A percentile compares a stretch with the other conserved stretches of the same genome.
phyloP scores from a whole-genome alignment of 2,113 vertebrate genomes.

The Corvus hawaiiensis region DNA sequence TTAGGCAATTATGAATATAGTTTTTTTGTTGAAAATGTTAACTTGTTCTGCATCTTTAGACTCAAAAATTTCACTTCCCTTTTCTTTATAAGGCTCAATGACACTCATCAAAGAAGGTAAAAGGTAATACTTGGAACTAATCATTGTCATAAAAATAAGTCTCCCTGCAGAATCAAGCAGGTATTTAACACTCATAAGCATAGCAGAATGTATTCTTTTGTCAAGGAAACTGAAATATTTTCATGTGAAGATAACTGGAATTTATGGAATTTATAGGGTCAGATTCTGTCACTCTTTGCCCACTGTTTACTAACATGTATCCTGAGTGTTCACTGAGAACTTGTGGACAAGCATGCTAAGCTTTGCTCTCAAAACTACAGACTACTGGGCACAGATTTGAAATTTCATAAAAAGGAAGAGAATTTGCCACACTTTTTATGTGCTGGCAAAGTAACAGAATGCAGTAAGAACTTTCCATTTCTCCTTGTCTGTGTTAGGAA shows the following conservation, averaged over 20 bases:
- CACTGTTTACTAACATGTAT: not conserved
- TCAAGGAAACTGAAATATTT: not conserved
- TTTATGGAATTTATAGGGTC: not conserved
- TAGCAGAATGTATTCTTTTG: not conserved
- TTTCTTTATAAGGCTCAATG: not conserved
- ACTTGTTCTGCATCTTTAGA: not conserved
- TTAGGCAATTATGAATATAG: not conserved
- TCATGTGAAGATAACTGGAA: not conserved
- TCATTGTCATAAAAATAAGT: not conserved
- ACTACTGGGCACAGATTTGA: not conserved
- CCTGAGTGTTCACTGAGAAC: not conserved
- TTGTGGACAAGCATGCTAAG: not conserved
- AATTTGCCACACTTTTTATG: rapidly evolving
- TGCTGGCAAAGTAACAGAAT: not conserved
- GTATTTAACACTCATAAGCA: not conserved
- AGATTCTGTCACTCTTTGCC: not conserved
- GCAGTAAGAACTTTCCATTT: not conserved
- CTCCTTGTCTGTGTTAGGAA: not conserved
- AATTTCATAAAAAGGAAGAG: not conserved
- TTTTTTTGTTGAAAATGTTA: not conserved
- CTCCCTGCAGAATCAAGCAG: not conserved
- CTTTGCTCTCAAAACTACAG: not conserved
- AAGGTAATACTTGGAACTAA: not conserved
- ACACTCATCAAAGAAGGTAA: not conserved
- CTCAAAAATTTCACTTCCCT: not conserved